Base-by-base conservation (phyloP, 2,888 invertebrate species). In the Stegophylla sp. region DNA sequence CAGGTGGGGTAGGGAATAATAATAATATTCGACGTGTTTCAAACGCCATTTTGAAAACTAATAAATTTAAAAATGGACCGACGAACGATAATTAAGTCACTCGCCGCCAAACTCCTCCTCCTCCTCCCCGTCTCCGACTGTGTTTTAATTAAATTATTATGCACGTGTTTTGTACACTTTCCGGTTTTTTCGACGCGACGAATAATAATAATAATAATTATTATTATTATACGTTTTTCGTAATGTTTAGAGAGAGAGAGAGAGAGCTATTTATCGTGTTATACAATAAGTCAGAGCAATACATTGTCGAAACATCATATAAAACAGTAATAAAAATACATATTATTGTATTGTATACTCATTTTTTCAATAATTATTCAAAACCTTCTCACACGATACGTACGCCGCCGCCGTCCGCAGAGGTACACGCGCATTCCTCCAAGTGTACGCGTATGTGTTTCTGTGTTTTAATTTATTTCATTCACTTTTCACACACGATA, bases 341-440 rank as follows among this genome's bases (percentile, higher is more conserved):
- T 43, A 43, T 9, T 43, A 45, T 34, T 59, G 9, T 34, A 13
- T 61, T 26, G 26, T 45, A n/a, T n/a, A 10, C 15, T 41, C 51
- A n/a, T 56, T 74, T 48, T 61, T n/a, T n/a, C n/a, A n/a, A n/a
- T 74, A 74, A 74, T 61, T 73, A 73, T 59, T 45, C 72, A 59
- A 56, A 74, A 61, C 73, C 73, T 74, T 28, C 34, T 61, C 20
- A n/a, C n/a, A n/a, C n/a, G n/a, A n/a, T n/a, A n/a, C n/a, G n/a
- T n/a, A n/a, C n/a, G n/a, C n/a, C n/a, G n/a, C n/a, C n/a, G n/a
- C n/a, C n/a, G n/a, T n/a, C n/a, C n/a, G n/a, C n/a, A n/a, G n/a
- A n/a, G n/a, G n/a, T n/a, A n/a, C n/a, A n/a, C n/a, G n/a, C n/a
- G n/a, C n/a, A n/a, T n/a, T n/a, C n/a, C n/a, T n/a, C n/a, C n/a